Conservation (phyloP, 30 jellyfish, hydroid and myxozoan genomes). For the Aurelia sp. region DNA sequence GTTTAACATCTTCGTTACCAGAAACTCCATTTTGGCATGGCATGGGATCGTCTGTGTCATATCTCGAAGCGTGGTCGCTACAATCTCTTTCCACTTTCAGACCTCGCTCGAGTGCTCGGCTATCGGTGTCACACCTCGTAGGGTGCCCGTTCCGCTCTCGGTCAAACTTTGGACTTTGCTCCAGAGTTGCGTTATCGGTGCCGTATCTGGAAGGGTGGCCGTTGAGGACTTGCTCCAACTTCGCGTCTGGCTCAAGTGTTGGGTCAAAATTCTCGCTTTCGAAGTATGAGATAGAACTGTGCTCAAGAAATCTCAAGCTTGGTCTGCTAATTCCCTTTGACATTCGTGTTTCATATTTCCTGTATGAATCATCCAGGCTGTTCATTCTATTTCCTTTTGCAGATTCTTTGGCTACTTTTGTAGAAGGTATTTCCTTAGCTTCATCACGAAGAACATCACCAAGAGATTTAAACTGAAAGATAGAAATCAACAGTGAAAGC, state of each 20-base stretch:
- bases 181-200: too few species aligned
- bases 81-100: too few species aligned
- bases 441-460: slow-evolving; percentile 10
- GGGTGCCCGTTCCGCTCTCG: too few species aligned
- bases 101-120: too few species aligned
- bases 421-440: background rate
- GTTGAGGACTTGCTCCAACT: background rate
- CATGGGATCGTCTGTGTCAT: background rate
- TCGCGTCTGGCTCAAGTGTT: background rate
- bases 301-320: slow-evolving; percentile 56
- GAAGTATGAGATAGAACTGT: slow-evolving; percentile 7
- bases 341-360: slow-evolving; percentile 55
- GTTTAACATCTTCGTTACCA: too few species aligned
- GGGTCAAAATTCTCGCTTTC: slow-evolving; percentile 17
- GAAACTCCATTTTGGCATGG: too few species aligned
- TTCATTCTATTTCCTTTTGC: background rate
- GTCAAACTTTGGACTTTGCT: too few species aligned
- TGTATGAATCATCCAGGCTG: slow-evolving; percentile 13
- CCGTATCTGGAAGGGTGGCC: background rate
- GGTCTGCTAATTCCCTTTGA: slow-evolving; percentile 67
- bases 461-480: slow-evolving; percentile 22
- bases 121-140: too few species aligned
- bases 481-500: too few species aligned
- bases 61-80: background rate
- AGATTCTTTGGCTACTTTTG: background rate